Base-by-base conservation (phyloP, 2,113 vertebrate species). In the Percopsis transmontana region DNA sequence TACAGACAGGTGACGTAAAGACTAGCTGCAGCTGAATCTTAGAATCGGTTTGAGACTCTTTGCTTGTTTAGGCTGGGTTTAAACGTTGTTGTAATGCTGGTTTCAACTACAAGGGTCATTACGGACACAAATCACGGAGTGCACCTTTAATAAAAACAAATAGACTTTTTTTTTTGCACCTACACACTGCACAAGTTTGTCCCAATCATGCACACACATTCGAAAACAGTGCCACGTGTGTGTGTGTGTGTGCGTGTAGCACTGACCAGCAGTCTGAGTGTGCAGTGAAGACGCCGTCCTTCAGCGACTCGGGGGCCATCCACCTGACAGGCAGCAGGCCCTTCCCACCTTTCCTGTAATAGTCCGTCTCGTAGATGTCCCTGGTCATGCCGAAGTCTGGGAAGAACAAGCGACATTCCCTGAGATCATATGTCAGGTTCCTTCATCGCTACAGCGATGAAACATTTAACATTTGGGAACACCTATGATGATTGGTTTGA, bases 351-450 rank as follows among this genome's bases (percentile, higher is more conserved):
- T 99, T 99, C 14, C 97, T 91, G 87, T 99, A 99, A 88, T 99
- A 99, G 88, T 99, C 97, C 0, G 96, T 99, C 90, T 98, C 97
- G 0, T 99, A 99, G 90, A 99, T 98, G 86, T 99, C 97, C 85
- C 97, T 92, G 45, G 97, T 99, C 97, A 99, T 99, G 24, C 97
- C 97, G 1, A 98, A 99, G 77, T 99, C 97, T 99, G 89, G 27
- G 14, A 38, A 18, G 38, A 6, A 76, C 41, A 44, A 58, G 16
- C 40, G 38, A 50, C 23, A 24, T 51, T 24, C 20, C 54, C 9
- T 48, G 27, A 19, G 21, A 14, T 23, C 21, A 24, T 13, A 21
- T 53, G 12, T 51, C 18, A 51, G 15, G 18, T 48, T 8, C 9
- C 42, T 45, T 45, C 42, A n/a, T 33, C 27, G 27, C 27, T 33